A percentile compares a stretch with the other conserved stretches of the same genome.
Evolutionary conservation across 2,797 vertebrate species (phyloP).

Genomic region (Spheniscus humboldti): DNA sequence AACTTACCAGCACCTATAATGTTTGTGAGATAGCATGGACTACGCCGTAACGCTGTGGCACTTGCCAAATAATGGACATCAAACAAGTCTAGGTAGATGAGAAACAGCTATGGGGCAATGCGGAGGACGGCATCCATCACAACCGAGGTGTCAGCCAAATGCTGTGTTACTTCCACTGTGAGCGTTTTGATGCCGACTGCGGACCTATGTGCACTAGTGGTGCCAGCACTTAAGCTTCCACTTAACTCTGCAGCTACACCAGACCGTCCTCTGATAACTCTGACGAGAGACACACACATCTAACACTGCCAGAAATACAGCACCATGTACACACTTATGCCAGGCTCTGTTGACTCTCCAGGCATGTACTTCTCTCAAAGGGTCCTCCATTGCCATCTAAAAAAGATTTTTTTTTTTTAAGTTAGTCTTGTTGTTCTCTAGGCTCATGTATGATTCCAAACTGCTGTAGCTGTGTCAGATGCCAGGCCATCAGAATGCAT

Average conservation of each 20-base stretch:
- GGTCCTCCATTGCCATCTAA: not conserved
- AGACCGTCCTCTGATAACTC: not conserved
- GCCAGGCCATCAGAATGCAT: not conserved
- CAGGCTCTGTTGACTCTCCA: not conserved
- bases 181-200: accelerated
- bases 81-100: not conserved
- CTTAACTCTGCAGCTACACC: not conserved
- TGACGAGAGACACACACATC: accelerated
- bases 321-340: not conserved
- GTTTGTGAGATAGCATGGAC: accelerated
- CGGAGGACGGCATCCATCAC: not conserved
- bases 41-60: accelerated
- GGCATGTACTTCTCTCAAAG: not conserved
- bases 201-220: accelerated
- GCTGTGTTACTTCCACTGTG: not conserved
- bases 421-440: not conserved
- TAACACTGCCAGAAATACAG: not conserved
- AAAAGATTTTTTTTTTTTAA: not conserved
- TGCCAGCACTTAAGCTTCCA: not conserved
- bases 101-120: not conserved
- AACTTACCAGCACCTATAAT: accelerated
- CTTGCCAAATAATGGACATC: not conserved
- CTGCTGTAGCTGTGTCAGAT: not conserved
- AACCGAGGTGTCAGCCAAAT: accelerated
- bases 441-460: not conserved